Evolutionary conservation across 1,140 invertebrate genomes (phyloP), one percentile per base, ranked within the genome.

Genomic region (Rhagoletis pomonella): DNA sequence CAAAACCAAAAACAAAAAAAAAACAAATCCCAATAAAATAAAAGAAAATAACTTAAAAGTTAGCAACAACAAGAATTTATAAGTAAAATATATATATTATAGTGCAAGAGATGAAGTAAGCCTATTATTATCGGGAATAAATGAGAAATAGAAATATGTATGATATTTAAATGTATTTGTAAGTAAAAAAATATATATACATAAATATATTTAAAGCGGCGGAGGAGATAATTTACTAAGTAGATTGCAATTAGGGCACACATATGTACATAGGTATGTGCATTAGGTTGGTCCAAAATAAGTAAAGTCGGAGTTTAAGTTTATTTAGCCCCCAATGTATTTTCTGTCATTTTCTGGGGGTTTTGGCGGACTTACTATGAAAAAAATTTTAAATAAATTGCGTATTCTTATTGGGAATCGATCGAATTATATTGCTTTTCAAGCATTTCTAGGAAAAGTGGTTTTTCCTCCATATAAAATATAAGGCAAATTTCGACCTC

Each of bases 121-220:
- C 64, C 17, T 65, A 19, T 65, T 39, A 39, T 73, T 69, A 73
- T 87, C 55, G 87, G 42, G 44, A 62, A 81, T 67, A 6, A 77
- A 89, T 90, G 92, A 89, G 92, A 91, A 91, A 90, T 90, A 89
- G 91, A 90, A 89, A 89, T 64, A 86, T 69, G 2, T 47, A 81
- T 88, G 89, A 91, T 89, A 89, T 91, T 81, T 81, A 50, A 50
- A 50, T 50, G 19, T 81, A 81, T 85, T 58, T 85, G 29, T 84
- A 58, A n/a, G 19, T 55, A 12, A 19, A 85, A 58, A 85, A 10
- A 55, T 84, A 12, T 59, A 58, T 84, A 29, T 50, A 58, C 10
- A 19, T 85, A 58, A 17, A 9, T 58, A 58, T 58, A 90, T 91
- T 90, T 89, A 12, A 9, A 91, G 90, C 89, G 90, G 91, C 50